These are phyloP conservation scores for Montipora capricornis DNA, from an alignment of 64 coral and sea anemone genomes.

Conservation along the genomic window DNA sequence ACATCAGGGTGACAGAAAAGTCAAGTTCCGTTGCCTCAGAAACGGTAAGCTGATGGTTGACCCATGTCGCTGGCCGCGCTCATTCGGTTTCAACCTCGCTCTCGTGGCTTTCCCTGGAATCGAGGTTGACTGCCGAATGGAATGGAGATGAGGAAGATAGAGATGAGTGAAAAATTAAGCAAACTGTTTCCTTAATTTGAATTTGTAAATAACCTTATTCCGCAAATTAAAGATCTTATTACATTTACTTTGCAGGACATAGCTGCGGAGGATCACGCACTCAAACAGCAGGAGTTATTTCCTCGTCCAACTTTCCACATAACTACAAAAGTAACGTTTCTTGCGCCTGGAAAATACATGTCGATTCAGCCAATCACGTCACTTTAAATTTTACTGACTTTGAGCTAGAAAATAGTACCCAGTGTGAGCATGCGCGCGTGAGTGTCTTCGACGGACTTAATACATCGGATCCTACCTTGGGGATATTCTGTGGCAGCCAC, in stretches of 20 bases:
- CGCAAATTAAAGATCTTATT: too few species aligned
- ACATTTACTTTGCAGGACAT: slow-evolving; percentile 32
- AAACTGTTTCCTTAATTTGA: too few species aligned
- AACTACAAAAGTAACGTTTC: slow-evolving; percentile 60
- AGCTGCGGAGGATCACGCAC: slow-evolving; percentile 75
- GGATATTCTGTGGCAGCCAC: slow-evolving; percentile 68
- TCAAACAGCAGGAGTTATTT: slow-evolving; percentile 80
- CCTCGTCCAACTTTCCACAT: slow-evolving; percentile 61
- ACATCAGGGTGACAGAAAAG: background rate
- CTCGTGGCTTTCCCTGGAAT: too few species aligned
- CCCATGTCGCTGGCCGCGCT: too few species aligned
- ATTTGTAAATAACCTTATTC: too few species aligned
- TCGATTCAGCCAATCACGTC: slow-evolving; percentile 70
- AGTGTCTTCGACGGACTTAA: slow-evolving; percentile 76
- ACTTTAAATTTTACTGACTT: slow-evolving; percentile 88
- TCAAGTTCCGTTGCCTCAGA: background rate
- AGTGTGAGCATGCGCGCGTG: slow-evolving; percentile 64
- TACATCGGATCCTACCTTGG: slow-evolving; percentile 59
- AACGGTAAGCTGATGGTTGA: background rate
- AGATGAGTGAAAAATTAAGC: too few species aligned
- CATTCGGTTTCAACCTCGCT: too few species aligned
- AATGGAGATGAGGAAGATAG: too few species aligned
- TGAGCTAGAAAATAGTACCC: slow-evolving; percentile 51
- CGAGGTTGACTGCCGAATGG: too few species aligned
- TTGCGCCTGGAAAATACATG: slow-evolving; percentile 76